These are phyloP conservation scores for Lochmaea crataegi DNA, from an alignment of 2,888 invertebrate species.

Conservation along the genomic window DNA sequence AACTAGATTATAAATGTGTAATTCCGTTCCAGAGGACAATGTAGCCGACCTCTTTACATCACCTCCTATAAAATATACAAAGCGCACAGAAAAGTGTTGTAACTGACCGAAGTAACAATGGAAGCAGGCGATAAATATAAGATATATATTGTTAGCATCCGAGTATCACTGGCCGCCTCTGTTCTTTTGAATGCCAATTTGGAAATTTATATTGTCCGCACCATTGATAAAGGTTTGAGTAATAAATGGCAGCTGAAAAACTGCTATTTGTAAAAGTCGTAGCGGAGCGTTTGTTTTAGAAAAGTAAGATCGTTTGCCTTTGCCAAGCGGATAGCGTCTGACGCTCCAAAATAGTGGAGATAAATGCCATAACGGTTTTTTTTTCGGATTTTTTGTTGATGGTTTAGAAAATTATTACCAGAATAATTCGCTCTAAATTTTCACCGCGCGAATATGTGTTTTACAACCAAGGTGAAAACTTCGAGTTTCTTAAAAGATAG, in stretches of 20 bases:
- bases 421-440: no score
- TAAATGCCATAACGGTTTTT: slow-evolving; percentile 46
- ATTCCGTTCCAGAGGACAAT: slow-evolving; percentile 61
- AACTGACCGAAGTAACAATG: slow-evolving; percentile 56
- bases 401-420: slow-evolving; percentile 1
- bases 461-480: no score
- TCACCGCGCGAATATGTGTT: no score
- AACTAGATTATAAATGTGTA: slow-evolving; percentile 60
- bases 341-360: slow-evolving; percentile 44
- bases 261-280: slow-evolving; percentile 61
- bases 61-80: slow-evolving; percentile 63
- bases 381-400: not conserved
- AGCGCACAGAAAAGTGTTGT: slow-evolving; percentile 63
- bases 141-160: slow-evolving; percentile 58
- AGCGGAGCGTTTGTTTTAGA: slow-evolving; percentile 51
- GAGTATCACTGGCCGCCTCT: slow-evolving; percentile 23
- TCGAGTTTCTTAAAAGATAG: no score
- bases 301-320: slow-evolving; percentile 37
- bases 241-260: slow-evolving; percentile 62
- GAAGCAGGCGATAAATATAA: slow-evolving; percentile 61
- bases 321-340: slow-evolving; percentile 46
- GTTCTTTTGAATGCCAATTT: slow-evolving; percentile 54
- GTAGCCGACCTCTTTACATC: slow-evolving; percentile 54
- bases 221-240: slow-evolving; percentile 62
- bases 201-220: slow-evolving; percentile 64